Base-by-base conservation (phyloP, 2,797 vertebrate species). In the Nyctalus aviator region DNA sequence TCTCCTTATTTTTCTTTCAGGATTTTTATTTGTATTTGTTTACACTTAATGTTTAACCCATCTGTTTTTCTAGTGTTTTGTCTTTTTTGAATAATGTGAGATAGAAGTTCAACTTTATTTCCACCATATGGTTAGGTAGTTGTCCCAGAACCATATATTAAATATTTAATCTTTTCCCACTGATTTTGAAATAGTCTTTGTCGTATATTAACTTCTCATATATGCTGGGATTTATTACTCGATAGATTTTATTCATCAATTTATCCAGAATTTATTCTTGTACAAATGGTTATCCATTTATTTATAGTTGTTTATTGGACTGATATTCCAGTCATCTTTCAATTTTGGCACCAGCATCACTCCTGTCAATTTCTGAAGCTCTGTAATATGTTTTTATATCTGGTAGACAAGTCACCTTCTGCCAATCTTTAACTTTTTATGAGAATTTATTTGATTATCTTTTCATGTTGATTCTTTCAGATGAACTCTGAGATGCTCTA, bases 11-110 rank as follows among this genome's bases (percentile, higher is more conserved):
- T 93, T 88, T 55, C n/a, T 66, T 75, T 35, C 8, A 66, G 5
- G 9, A 81, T 77, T 93, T 92, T 95, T 66, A 90, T 76, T 94
- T 95, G 78, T 94, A 87, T 94, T 94, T 93, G 68, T 87, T 94
- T 82, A 88, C 2, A 64, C 11, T 53, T 77, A 85, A 27, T 85
- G 64, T 84, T 88, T 94, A 93, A 85, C 37, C 64, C 57, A 94
- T 84, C 46, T 94, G 27, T 32, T 46, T 55, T 32, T 37, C 68
- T 69, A 55, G 35, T 50, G 6, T n/a, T 25, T 14, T 78, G 18
- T 77, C 41, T 46, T 32, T 44, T 66, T 64, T 15, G 12, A 13
- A 37, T 84, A 8, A 86, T 93, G 30, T 86, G 57, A 50, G 15
- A 75, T 73, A 81, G 9, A 17, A 87, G 11, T 81, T 50, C 91